Evolutionary conservation across 1,140 invertebrate species (phyloP), one percentile per base, ranked within the genome.

Genomic region (Drosophila pruinosa): DNA sequence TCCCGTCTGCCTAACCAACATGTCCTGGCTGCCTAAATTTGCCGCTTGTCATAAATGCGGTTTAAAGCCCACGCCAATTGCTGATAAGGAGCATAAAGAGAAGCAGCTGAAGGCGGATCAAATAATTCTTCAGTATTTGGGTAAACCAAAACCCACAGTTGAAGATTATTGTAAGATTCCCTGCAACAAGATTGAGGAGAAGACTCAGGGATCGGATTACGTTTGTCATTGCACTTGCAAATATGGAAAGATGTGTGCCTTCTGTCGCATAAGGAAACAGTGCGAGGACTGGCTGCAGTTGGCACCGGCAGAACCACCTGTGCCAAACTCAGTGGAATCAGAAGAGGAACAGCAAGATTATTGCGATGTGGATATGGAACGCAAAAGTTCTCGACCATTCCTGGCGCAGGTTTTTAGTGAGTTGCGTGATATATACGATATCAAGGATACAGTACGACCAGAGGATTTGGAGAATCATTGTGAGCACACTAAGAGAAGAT

Each of bases 341-440:
- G 68, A 65, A 2, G 15, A 57, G n/a, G 81, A 90, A 7, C 4
- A 34, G 3, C 2, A 4, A 4, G 68, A 89, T 19, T 89, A 72
- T 24, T 54, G 68, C 12, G 15, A 83, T 2, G 34, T 89, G 21
- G 15, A 69, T 5, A 34, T 65, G 0, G n/a, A 15, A 2, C 45
- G 24, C 1, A 22, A 69, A 2, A 59, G 73, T 0, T 72, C 75
- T 45, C 86, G 85, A 0, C 86, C 89, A 0, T 75, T 79, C 45
- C 38, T 91, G n/a, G 47, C 67, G 0, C 47, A 57, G 0, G 89
- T 91, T 2, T 82, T 91, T 4, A 72, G 36, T 0, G 82, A 91
- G 17, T 38, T 91, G 0, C 69, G 69, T 12, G 31, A 72, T 65
- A 43, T 91, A 0, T 91, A 90, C 8, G 41, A 50, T 0, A 61